phyloP scores from a whole-genome alignment of 1,140 invertebrate species.

The Cherax quadricarinatus region DNA sequence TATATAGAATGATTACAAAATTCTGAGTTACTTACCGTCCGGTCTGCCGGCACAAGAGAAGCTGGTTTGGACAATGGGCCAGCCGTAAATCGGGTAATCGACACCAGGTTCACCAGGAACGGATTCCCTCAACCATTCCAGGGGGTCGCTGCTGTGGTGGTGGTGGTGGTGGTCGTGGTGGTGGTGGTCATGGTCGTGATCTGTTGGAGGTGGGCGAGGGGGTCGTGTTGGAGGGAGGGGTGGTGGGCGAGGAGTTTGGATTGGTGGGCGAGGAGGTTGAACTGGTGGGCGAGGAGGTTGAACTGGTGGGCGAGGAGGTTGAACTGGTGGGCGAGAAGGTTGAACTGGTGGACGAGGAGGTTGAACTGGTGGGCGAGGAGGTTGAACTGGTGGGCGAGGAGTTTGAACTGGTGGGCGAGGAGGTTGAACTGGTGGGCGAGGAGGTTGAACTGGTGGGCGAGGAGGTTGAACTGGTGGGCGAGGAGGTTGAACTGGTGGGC shows the following conservation, averaged over 20 bases:
- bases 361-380: not conserved
- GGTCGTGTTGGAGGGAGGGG: not conserved
- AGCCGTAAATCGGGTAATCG: conserved; percentile 83
- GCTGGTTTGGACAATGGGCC: conserved; percentile 81
- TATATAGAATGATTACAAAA: too few relatives aligned
- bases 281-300: not conserved
- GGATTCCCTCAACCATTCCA: conserved; percentile 80
- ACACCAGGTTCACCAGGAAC: conserved; percentile 85
- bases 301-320: not conserved
- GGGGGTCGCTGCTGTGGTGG: conserved; percentile 48
- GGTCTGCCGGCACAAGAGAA: conserved; percentile 82
- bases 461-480: not conserved
- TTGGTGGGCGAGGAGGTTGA: not conserved
- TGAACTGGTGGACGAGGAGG: not conserved
- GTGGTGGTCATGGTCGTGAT: conserved; percentile 50
- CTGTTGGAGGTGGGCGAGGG: conserved; percentile 14
- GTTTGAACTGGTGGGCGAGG: not conserved
- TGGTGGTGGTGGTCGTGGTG: conserved; percentile 58
- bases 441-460: conserved; percentile 20
- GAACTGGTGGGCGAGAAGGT: conserved; percentile 29
- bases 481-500: not conserved
- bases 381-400: not conserved
- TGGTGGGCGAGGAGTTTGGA: not conserved
- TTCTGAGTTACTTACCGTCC: conserved; percentile 41
- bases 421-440: conserved; percentile 37